These are phyloP conservation scores for Cossypha niveicapilla DNA, from an alignment of 2,797 vertebrate species.

Conservation along the genomic window DNA sequence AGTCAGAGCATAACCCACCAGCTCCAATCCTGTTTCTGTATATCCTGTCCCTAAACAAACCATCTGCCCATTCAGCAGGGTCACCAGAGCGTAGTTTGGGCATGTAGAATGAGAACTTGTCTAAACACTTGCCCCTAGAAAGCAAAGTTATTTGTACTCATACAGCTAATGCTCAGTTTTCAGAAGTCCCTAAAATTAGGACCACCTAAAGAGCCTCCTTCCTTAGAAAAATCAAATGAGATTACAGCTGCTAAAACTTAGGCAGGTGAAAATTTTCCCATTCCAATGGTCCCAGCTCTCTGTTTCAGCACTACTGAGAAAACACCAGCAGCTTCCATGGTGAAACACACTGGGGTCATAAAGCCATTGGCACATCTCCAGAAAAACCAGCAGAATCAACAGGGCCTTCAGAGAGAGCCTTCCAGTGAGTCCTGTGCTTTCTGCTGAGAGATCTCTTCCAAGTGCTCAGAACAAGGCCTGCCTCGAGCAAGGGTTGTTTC, in stretches of 20 bases:
- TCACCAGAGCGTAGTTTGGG: neutral
- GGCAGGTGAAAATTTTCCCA: neutral
- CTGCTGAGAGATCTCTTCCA: neutral
- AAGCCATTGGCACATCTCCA: neutral
- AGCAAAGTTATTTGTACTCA: neutral
- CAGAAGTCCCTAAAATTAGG: neutral
- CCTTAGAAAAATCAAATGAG: neutral
- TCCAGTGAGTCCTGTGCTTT: neutral
- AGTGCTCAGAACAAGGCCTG: neutral
- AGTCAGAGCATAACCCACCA: neutral
- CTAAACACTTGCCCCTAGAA: neutral
- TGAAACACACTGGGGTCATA: fast-evolving
- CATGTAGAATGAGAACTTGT: neutral
- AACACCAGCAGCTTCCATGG: neutral
- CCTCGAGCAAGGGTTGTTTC: neutral
- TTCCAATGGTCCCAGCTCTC: neutral
- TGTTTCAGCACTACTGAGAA: neutral
- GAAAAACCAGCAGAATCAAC: neutral
- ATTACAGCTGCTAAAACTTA: neutral
- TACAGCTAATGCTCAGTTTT: neutral
- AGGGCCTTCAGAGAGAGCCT: neutral
- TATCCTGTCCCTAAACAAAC: neutral
- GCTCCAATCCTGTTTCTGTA: neutral
- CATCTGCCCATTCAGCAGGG: neutral
- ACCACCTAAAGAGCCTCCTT: neutral